Evolutionary conservation across 2,113 vertebrate genomes (phyloP).

Genomic region (Bubo scandiacus): DNA sequence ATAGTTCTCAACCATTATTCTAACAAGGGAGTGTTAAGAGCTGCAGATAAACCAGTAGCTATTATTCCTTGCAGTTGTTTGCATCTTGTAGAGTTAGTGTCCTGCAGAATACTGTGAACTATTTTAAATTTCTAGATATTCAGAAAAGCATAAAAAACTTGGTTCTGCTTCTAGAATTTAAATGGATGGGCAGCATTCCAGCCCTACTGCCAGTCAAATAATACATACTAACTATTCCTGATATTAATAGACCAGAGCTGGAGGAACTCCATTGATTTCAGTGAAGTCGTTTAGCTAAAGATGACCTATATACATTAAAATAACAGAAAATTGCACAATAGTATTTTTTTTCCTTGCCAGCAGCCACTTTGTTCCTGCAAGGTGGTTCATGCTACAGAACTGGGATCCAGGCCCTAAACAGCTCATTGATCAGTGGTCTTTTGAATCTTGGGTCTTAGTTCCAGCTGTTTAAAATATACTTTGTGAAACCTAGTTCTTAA

Average conservation of each 20-base stretch:
- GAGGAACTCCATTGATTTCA: neutral
- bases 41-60: neutral
- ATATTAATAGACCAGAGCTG: neutral
- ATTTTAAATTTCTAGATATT: neutral
- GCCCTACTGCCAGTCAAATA: neutral
- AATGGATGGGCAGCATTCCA: neutral
- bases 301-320: neutral
- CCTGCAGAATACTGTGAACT: neutral
- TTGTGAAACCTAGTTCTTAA: neutral
- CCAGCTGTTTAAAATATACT: neutral
- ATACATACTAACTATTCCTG: neutral
- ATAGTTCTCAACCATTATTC: neutral
- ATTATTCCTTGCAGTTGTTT: neutral
- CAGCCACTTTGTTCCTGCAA: neutral
- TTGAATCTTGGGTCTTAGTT: neutral
- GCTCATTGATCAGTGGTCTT: neutral
- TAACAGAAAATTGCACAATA: neutral
- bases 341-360: neutral
- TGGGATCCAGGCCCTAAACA: neutral
- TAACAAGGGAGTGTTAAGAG: neutral
- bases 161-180: neutral
- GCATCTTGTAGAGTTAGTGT: neutral
- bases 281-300: neutral
- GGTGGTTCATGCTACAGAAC: neutral
- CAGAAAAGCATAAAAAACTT: neutral